These are phyloP conservation scores for Euzophera pinguis DNA, from an alignment of 2,888 invertebrate species.

Conservation along the genomic window DNA sequence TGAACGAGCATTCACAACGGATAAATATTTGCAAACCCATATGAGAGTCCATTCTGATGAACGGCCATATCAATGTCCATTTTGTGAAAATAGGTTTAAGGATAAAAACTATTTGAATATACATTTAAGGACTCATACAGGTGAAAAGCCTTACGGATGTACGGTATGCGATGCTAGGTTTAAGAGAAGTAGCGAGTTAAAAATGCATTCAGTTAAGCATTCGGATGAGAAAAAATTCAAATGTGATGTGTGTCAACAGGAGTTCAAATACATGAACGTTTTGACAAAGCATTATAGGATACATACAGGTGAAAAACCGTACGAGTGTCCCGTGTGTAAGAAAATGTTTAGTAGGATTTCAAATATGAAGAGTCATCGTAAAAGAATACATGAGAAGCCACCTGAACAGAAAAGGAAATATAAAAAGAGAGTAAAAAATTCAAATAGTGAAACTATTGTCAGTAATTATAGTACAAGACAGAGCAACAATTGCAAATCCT, in stretches of 20 bases:
- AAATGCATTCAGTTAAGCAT: slow-evolving; percentile 2
- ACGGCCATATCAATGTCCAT: background rate
- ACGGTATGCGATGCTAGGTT: slow-evolving; percentile 11
- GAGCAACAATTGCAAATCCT: slow-evolving; percentile 8
- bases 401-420: background rate
- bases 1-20: background rate
- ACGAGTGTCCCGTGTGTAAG: slow-evolving; percentile 19
- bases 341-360: slow-evolving; percentile 7
- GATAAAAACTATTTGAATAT: slow-evolving; percentile 1
- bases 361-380: background rate
- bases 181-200: background rate
- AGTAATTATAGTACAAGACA: background rate
- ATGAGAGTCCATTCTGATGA: slow-evolving; percentile 12
- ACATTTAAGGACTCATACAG: slow-evolving; percentile 13
- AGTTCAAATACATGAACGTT: slow-evolving; percentile 5
- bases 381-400: background rate
- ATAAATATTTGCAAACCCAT: slow-evolving; percentile 13
- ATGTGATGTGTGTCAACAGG: slow-evolving; percentile 7
- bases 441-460: background rate
- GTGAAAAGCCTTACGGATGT: slow-evolving; percentile 20
- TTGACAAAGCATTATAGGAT: slow-evolving; percentile 16
- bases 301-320: slow-evolving; percentile 22
- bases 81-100: background rate
- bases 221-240: background rate
- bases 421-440: background rate